Evolutionary conservation across 1,140 invertebrate species (phyloP).

Genomic region (Leptinotarsa defecta): DNA sequence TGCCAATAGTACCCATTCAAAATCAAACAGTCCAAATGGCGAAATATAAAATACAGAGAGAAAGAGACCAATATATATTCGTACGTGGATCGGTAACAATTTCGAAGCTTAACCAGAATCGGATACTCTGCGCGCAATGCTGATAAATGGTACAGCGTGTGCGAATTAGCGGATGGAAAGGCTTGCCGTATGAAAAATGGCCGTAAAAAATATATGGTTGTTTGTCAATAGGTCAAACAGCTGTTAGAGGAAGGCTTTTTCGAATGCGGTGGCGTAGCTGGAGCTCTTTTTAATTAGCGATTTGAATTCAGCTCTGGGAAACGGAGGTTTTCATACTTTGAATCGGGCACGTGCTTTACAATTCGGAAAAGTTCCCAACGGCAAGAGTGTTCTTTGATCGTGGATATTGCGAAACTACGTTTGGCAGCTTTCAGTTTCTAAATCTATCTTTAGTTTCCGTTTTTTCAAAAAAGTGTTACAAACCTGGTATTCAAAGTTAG

Average conservation of each 20-base stretch:
- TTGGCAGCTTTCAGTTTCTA: too few species aligned
- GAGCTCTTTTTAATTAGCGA: too few species aligned
- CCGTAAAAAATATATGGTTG: conserved; percentile 11
- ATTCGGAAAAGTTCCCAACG: too few species aligned
- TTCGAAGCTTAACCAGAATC: conserved; percentile 9
- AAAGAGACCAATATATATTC: background rate
- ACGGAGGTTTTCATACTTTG: too few species aligned
- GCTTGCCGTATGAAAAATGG: conserved; percentile 1
- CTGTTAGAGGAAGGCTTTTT: background rate
- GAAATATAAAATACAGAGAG: conserved; percentile 15
- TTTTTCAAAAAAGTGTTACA: too few species aligned
- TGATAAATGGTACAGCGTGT: conserved; percentile 14
- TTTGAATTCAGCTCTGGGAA: too few species aligned
- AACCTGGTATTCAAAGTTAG: too few species aligned
- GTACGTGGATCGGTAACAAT: conserved; percentile 18
- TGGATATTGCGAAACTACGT: too few species aligned
- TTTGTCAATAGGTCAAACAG: conserved; percentile 1
- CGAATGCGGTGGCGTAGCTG: background rate
- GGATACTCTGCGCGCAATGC: background rate
- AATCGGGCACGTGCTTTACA: too few species aligned
- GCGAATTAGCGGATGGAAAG: conserved; percentile 1
- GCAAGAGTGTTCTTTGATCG: too few species aligned
- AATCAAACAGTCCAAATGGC: conserved; percentile 23
- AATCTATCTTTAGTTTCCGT: too few species aligned
- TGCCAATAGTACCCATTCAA: conserved; percentile 13